Evolutionary conservation across 2,797 vertebrate genomes (phyloP), one percentile per base, ranked within the genome.

Genomic region (Pseudochromis fuscus): DNA sequence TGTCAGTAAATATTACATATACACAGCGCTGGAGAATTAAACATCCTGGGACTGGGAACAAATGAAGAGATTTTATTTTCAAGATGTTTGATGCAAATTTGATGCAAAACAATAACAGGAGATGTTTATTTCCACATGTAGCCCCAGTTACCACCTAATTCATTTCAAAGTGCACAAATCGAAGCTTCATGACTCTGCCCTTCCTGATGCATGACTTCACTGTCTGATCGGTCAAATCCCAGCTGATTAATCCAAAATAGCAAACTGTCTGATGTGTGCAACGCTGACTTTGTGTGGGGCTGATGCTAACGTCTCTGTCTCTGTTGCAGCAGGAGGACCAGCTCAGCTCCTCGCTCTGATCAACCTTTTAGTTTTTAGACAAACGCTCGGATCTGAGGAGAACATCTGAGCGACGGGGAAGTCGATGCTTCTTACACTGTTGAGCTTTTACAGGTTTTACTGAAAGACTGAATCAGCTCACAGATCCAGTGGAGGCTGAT

Each of bases 161-260:
- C 42, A 15, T 58, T 28, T n/a, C n/a, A n/a, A n/a, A 5, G 44
- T 3, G 1, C 18, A 45, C 19, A 57, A 68, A 51, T 23, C 15
- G 61, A 67, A 71, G 21, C 25, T 52, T 57, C 21, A 3, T 60
- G 31, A 4, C 60, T 46, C 25, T 35, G n/a, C 23, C 57, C 55
- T 42, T 38, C 16, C 56, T 55, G 38, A 65, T 11, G 15, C 12
- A 24, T 40, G 59, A 19, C 48, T 63, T n/a, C 56, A 35, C 46
- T 35, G 42, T 53, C n/a, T 61, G 40, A 13, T 48, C 58, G 70
- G 52, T 35, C 62, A 50, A 46, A 42, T 57, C 60, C 44, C 56
- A 78, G 67, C 77, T 74, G 72, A 82, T 79, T 81, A 81, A 84
- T 83, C 46, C 52, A 55, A 82, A 85, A 76, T 12, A 67, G 38